Evolutionary conservation across 2,797 vertebrate species (phyloP), one percentile per base, ranked within the genome.

Genomic region (Melopsittacus undulatus): DNA sequence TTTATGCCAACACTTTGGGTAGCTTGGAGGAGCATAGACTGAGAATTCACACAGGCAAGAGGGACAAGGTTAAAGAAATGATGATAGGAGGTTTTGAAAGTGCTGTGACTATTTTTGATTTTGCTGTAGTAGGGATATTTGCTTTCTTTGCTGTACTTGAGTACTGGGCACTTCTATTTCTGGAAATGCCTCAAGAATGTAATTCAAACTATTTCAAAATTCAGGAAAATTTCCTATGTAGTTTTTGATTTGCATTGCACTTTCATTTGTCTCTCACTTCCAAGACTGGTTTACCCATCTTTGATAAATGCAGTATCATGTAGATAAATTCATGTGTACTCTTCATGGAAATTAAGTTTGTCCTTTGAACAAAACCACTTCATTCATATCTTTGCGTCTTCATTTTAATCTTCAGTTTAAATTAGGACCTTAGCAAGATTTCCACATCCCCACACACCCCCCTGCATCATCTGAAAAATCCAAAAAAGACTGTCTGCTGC

Each of bases 111-210:
- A 67, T 90, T 97, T 91, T 77, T 52, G 94, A 38, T 94, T 94
- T 91, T 93, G 95, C 89, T 89, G 93, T 73, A 76, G 80, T 74
- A 95, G 83, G 91, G 42, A 52, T 59, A 87, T 95, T 94, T 84
- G 20, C 66, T 92, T 74, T 92, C 84, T 57, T 76, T 49, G 68
- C 82, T 89, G 21, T 22, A 16, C 85, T 93, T 30, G 69, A 82
- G 70, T 45, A 23, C 38, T 76, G 95, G 95, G 85, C 92, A 82
- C 72, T 92, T 96, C 92, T 94, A 91, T 96, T 96, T 88, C 77
- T 92, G 87, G 94, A 86, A 92, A 76, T 27, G 92, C 87, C 87
- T 83, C 23, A 19, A 86, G 90, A 95, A 79, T 2, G 11, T 87
- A 74, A 26, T 74, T 91, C 89, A 49, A 84, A 91, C 70, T 88